Base-by-base conservation (phyloP, 2,888 invertebrate genomes). In the Aphodius sticticus region DNA sequence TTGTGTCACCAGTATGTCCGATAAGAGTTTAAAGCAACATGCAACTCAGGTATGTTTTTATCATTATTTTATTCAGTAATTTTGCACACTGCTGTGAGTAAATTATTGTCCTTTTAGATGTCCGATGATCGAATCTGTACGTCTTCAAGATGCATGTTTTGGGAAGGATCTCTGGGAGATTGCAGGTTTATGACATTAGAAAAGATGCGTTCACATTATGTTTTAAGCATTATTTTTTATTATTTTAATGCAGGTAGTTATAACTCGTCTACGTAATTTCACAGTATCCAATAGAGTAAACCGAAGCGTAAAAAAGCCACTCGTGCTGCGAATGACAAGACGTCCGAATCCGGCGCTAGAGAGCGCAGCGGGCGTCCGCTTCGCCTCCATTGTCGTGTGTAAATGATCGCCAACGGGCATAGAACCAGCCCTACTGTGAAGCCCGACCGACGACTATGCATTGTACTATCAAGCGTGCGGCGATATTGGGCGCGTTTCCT, bases 271-370 rank as follows among this genome's bases (percentile, higher is more conserved):
- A 53, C 7, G 4, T 53, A 53, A 53, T 53, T 53, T 53, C 53
- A 12, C 53, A 53, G 53, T 53, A 53, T 53, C 53, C 53, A 53
- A 12, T 12, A 53, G 6, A 5, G 53, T 9, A 53, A 53, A 26
- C 26, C 53, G 9, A 53, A 5, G 12, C 53, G 1, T 9, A 53
- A 53, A 53, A 53, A 53, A 53, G 53, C 53, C 53, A 53, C 53
- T 53, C 53, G 53, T 53, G 53, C 53, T 53, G 53, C 53, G 53
- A 53, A 53, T 53, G 53, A 53, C 53, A 53, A 53, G 53, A 53
- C 53, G 53, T 53, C 53, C 53, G 53, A 53, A 53, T 53, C 53
- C 9, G 53, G 53, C 53, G 53, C 53, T 53, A 53, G 53, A 53
- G 53, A 9, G 53, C 53, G 53, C 53, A 53, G 53, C 53, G 53